A percentile compares a stretch with the other conserved stretches of the same genome.
phyloP scores from a whole-genome alignment of 2,888 invertebrate genomes.

The Mechanitis mazaeus region DNA sequence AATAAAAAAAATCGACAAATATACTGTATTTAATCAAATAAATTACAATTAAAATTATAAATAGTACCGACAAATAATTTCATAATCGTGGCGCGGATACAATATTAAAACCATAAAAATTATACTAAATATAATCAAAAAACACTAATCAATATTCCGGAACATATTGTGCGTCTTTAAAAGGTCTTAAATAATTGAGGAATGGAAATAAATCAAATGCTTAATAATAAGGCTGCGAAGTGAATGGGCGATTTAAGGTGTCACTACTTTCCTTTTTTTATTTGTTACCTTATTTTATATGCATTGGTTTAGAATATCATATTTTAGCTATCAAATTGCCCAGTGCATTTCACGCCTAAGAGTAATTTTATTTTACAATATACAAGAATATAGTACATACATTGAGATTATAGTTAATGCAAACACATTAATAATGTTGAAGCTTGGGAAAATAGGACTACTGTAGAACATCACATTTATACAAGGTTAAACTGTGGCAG shows the following conservation, averaged over 20 bases:
- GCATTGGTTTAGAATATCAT: background rate
- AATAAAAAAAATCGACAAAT: slow-evolving; percentile 55
- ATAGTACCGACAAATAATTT: slow-evolving; percentile 63
- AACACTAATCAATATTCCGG: slow-evolving; percentile 35
- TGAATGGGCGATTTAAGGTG: slow-evolving; percentile 5
- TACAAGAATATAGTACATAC: slow-evolving; percentile 68
- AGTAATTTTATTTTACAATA: slow-evolving; percentile 58
- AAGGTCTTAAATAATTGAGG: slow-evolving; percentile 34
- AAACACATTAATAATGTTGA: slow-evolving; percentile 19
- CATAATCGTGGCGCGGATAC: slow-evolving; percentile 47
- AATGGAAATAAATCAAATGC: slow-evolving; percentile 31
- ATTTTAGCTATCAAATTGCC: slow-evolving; percentile 11
- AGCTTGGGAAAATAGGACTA: slow-evolving; percentile 12
- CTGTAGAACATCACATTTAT: slow-evolving; percentile 15
- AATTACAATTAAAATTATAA: slow-evolving; percentile 68
- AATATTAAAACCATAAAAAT: slow-evolving; percentile 52
- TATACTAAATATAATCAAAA: slow-evolving; percentile 42
- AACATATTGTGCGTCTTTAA: slow-evolving; percentile 53
- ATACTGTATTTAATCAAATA: slow-evolving; percentile 73
- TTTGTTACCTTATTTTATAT: background rate
- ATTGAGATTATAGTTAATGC: slow-evolving; percentile 57
- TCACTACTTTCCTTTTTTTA: background rate
- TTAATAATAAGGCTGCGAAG: slow-evolving; percentile 18
- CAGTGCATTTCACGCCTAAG: slow-evolving; percentile 16
- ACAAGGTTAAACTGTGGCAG: slow-evolving; percentile 17